Evolutionary conservation across 2,797 vertebrate species (phyloP), one percentile per base, ranked within the genome.

Genomic region (Rhinatrema bivittatum): DNA sequence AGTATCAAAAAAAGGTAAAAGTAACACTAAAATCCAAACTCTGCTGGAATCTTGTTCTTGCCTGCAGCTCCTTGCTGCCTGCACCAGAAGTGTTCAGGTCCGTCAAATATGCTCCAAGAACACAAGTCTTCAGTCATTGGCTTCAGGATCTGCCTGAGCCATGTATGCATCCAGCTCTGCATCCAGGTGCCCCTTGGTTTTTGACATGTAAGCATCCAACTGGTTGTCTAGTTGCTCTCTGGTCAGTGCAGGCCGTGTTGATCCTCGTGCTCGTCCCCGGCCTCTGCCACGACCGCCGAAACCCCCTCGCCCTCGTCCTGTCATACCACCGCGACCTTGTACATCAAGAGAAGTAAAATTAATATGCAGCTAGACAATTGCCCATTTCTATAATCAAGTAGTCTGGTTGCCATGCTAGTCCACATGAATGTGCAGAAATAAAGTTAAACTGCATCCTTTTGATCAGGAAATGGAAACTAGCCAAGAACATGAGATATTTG

Each of bases 121-220:
- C n/a, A n/a, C n/a, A n/a, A n/a, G n/a, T n/a, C n/a, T 15, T 85
- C 78, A 97, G 60, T 97, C 94, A 52, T 91, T 82, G 2, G 84
- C 71, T 38, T 97, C 90, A 0, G 91, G 88, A 50, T 97, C 93
- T 4, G 94, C 91, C 57, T 98, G 94, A 7, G 95, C 90, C 94
- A 97, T 98, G 81, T 98, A 98, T 1, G 95, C 95, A 5, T 98
- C 95, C 64, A 98, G 78, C 68, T 98, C 94, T 0, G 95, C 95
- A 2, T 98, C 95, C 44, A 98, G 79, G 63, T 97, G 91, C 36
- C 95, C 94, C 66, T 97, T 97, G 3, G 94, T 98, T 65, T 98
- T 98, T 2, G 94, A 98, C 95, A 97, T 97, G 75, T 97, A 98
- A 2, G 93, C 93, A 1, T 98, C 95, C 30, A 97, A 68, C 39